Percentiles rank a stretch among this genome's conserved stretches.
Evolutionary conservation across 2,113 vertebrate genomes (phyloP).

Genomic region (Laterallus jamaicensis): DNA sequence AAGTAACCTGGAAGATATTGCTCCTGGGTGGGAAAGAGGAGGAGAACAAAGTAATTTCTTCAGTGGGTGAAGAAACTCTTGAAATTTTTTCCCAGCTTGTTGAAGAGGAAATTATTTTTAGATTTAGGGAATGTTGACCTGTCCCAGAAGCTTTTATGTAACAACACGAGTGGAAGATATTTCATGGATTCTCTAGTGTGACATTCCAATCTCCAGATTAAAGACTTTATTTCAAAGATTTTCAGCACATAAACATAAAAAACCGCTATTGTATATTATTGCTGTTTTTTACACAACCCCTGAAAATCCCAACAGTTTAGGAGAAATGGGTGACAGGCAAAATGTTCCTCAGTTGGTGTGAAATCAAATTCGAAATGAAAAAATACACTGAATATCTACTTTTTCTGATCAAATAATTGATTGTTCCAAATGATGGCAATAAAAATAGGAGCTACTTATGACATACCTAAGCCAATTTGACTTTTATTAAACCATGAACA

Average conservation of each 20-base stretch:
- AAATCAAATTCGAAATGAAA: neutral
- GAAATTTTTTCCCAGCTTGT: neutral
- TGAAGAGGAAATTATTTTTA: constrained; percentile 1
- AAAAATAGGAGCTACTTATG: neutral
- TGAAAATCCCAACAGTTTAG: neutral
- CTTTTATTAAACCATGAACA: neutral
- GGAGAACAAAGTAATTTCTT: neutral
- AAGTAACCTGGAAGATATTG: neutral
- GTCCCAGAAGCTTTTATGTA: neutral
- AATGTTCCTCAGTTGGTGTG: neutral
- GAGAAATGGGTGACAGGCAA: neutral
- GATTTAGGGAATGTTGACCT: neutral
- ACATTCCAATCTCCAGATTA: neutral
- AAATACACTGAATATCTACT: neutral
- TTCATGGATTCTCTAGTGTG: neutral
- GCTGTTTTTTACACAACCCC: neutral
- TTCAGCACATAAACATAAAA: neutral
- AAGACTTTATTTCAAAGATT: neutral
- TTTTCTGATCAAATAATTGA: neutral
- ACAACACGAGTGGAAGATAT: neutral
- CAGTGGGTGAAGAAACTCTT: neutral
- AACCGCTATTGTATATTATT: neutral
- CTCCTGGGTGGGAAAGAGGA: neutral
- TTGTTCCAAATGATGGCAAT: neutral
- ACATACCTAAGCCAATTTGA: neutral